phyloP scores from a whole-genome alignment of 2,113 vertebrate genomes.

The Apistogramma diplotaenia region DNA sequence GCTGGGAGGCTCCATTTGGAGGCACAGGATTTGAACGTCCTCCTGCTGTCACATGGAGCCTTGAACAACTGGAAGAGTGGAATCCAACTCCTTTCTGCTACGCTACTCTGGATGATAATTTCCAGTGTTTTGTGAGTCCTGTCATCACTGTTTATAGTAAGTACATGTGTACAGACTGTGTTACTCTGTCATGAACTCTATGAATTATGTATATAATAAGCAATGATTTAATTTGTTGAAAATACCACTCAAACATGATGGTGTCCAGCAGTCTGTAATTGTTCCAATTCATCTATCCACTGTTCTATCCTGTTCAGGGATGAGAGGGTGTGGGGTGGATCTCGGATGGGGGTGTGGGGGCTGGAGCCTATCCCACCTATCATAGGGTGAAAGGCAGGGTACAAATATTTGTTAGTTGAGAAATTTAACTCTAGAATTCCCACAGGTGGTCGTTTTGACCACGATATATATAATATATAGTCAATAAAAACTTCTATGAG shows the following conservation, averaged over 20 bases:
- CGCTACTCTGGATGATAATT: accelerated
- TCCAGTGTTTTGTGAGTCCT: accelerated
- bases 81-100: not conserved
- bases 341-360: no score
- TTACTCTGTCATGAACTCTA: not conserved
- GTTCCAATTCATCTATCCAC: no score
- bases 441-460: no score
- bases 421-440: no score
- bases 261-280: not conserved
- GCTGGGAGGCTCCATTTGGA: slow-evolving; percentile 29
- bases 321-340: no score
- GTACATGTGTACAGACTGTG: not conserved
- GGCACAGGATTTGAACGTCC: accelerated
- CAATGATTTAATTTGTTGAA: no score
- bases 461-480: no score
- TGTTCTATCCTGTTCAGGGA: no score
- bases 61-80: slow-evolving; percentile 26
- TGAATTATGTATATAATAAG: not conserved
- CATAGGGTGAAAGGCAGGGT: no score
- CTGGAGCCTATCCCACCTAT: no score
- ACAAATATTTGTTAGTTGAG: no score
- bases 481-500: no score
- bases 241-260: not conserved
- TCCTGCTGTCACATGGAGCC: not conserved
- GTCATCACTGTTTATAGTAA: slow-evolving; percentile 58